Evolutionary conservation across 1,140 invertebrate genomes (phyloP), one percentile per base, ranked within the genome.

Genomic region (Conus ventricosus): DNA sequence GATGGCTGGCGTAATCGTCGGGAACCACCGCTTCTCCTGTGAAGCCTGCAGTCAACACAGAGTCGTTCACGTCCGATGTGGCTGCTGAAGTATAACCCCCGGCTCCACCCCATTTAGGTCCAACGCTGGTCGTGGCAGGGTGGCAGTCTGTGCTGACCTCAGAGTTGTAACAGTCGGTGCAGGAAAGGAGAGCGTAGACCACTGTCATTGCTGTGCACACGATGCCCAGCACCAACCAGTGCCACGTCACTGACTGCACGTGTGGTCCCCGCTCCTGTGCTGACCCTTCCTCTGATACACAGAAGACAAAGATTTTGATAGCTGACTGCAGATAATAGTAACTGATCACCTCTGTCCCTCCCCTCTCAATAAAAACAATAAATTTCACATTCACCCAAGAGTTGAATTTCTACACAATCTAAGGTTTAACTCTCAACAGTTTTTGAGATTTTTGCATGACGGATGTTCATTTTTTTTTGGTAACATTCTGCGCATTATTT

Each of bases 81-180:
- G 25, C 71, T 17, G 76, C 51, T 54, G 71, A 51, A 5, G 84
- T 53, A 39, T 90, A 90, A 10, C 81, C 87, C 8, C 54, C 75
- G 11, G 71, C 87, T 2, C 87, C 89, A 10, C 88, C 88, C 88
- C 88, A 88, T 15, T 89, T 89, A 63, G 25, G n/a, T n/a, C 27
- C 71, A 20, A 51, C 54, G 53, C 87, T 84, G 6, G 27, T 85
- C 76, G 88, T 63, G 3, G 90, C 90, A n/a, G 90, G 90, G 84
- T 91, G 90, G 55, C n/a, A 87, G 1, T 83, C 80, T 11, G 88
- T 86, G 80, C 87, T 84, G 51, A 91, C 90, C 71, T 91, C 90
- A 0, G 88, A 89, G 27, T 91, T 91, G 71, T 89, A 89, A 80
- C 90, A 91, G 88, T 91, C 90, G 27, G 55, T 86, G 85, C 90